Evolutionary conservation across 2,113 vertebrate species (phyloP), one percentile per base, ranked within the genome.

Genomic region (Pseudopodoces humilis): DNA sequence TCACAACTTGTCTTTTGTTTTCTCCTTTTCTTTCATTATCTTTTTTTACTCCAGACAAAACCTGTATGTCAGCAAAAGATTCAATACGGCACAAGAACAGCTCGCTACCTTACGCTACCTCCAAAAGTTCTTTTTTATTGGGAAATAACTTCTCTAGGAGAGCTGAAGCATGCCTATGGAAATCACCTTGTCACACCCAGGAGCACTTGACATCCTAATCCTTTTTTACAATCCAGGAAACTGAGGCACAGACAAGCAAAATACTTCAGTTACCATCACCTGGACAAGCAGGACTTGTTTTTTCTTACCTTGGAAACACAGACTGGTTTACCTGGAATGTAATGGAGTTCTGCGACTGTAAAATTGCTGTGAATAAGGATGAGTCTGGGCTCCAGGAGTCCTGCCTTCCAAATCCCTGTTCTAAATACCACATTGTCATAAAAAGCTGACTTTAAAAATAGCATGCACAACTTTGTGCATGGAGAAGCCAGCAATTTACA

Each of bases 391-490:
- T 94, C 64, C 80, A 78, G 72, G 88, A 96, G 71, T 80, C 43
- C 68, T 94, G 71, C 44, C 47, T 95, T 43, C 35, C 30, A 72
- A 83, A 87, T 90, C 64, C 41, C 46, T 83, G 16, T 44, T 93
- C 71, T 90, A 86, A 96, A 93, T 41, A 94, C 41, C 63, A 65
- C 24, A 52, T 86, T 65, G 82, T 74, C 39, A 80, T 79, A 92
- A 95, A 96, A 80, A 95, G 63, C 78, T 80, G 93, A 80, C 78
- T 93, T 95, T 90, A 83, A 93, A 91, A 95, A 55, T 67, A 68
- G 50, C 30, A 2, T 91, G 70, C 2, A 1, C 47, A 79, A 83
- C 82, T 92, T 92, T 67, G 77, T 81, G 62, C 75, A 80, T n/a
- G 79, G 59, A 93, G 67, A 83, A 93, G 64, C 27, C 50, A 90